phyloP scores from a whole-genome alignment of 2,113 vertebrate genomes.

The Tiliqua scincoides region DNA sequence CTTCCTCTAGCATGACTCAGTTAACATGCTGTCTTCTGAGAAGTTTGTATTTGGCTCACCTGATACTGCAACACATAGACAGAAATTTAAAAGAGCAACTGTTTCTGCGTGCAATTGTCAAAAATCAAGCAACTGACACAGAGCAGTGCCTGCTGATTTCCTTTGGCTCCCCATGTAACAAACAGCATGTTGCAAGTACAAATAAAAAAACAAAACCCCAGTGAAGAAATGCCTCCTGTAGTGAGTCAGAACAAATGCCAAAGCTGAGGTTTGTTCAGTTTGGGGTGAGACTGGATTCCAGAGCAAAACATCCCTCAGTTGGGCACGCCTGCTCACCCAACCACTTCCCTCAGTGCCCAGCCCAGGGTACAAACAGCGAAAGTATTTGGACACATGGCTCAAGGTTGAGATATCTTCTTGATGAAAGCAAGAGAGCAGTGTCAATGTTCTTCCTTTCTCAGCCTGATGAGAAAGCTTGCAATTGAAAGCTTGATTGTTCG shows the following conservation, averaged over 20 bases:
- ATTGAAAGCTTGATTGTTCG: not conserved
- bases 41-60: slow-evolving; percentile 69
- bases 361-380: slow-evolving; percentile 26
- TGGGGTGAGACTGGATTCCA: slow-evolving; percentile 34
- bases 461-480: not conserved
- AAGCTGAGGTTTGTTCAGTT: slow-evolving; percentile 9
- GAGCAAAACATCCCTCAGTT: slow-evolving; percentile 20
- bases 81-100: slow-evolving; percentile 71
- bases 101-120: slow-evolving; percentile 70
- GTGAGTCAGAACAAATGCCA: slow-evolving; percentile 42
- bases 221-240: slow-evolving; percentile 64
- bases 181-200: slow-evolving; percentile 55
- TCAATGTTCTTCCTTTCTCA: not conserved
- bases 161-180: slow-evolving; percentile 60
- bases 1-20: not conserved
- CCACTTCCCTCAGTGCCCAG: not conserved
- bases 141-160: slow-evolving; percentile 60
- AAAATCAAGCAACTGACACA: slow-evolving; percentile 70
- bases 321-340: not conserved
- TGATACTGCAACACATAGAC: slow-evolving; percentile 58
- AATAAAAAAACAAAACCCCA: slow-evolving; percentile 59
- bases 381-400: not conserved
- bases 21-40: slow-evolving; percentile 61
- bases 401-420: slow-evolving; percentile 24
- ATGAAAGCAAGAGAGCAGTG: not conserved